Conservation (phyloP, 2,113 vertebrate genomes). For the Hystrix cristata region DNA sequence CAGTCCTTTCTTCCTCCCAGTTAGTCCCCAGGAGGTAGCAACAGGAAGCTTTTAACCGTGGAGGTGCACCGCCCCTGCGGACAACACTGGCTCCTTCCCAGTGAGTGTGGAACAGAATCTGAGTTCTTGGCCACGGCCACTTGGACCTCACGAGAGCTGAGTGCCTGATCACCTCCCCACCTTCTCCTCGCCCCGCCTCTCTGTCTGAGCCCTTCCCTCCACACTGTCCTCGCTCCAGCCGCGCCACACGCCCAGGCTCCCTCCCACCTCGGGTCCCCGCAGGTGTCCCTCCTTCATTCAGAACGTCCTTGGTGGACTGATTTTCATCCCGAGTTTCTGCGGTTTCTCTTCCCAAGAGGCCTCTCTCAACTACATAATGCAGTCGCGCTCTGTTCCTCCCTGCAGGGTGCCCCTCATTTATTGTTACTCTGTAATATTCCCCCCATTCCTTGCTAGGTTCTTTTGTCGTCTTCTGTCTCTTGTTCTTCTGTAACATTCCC, state of each 20-base stretch:
- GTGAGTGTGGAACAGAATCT: too few relatives aligned
- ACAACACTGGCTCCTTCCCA: neutral
- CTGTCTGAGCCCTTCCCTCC: neutral
- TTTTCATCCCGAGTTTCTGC: neutral
- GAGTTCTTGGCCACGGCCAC: neutral
- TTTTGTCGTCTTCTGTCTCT: neutral
- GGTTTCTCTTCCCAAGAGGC: neutral
- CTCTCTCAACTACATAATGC: neutral
- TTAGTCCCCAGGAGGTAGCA: fast-evolving
- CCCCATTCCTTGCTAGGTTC: neutral
- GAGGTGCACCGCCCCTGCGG: neutral
- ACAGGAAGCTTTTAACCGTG: neutral
- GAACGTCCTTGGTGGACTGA: neutral
- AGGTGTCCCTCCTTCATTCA: neutral
- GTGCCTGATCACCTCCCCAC: fast-evolving
- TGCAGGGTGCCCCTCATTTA: fast-evolving
- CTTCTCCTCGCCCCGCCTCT: fast-evolving
- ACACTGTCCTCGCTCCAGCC: fast-evolving
- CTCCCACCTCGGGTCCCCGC: neutral
- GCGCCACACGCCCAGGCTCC: too few relatives aligned
- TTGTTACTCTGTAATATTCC: neutral
- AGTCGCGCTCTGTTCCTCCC: too few relatives aligned
- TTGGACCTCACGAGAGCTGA: fast-evolving
- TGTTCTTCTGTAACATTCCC: neutral
- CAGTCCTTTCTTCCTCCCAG: fast-evolving